Percentiles rank a stretch among this genome's conserved stretches.
These are phyloP conservation scores for Micronycteris hirsuta DNA, from an alignment of 2,113 vertebrate genomes.

Conservation along the genomic window DNA sequence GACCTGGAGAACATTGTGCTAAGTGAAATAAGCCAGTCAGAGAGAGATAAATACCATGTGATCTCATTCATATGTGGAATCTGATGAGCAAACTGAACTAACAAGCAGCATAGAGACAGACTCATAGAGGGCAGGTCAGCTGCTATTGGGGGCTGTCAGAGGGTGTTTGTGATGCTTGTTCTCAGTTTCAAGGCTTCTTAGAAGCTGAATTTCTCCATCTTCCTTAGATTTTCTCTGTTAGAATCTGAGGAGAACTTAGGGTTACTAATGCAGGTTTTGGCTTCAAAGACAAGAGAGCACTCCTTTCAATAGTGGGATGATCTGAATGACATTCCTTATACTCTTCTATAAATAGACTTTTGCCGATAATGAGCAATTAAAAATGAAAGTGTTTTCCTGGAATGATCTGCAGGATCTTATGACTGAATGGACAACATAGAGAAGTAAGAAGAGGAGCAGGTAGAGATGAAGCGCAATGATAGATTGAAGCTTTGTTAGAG, in stretches of 20 bases:
- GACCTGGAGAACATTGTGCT: too few relatives aligned
- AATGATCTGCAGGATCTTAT: not conserved
- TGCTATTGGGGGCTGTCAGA: too few relatives aligned
- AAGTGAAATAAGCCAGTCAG: too few relatives aligned
- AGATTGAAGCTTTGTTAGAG: not conserved
- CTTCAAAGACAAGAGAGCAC: not conserved
- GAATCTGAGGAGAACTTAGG: not conserved
- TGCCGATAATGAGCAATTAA: not conserved
- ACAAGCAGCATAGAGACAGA: too few relatives aligned
- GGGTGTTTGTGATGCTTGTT: not conserved
- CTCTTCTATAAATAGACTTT: not conserved
- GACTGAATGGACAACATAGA: not conserved
- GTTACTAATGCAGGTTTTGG: not conserved
- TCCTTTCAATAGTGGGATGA: not conserved
- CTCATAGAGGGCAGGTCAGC: too few relatives aligned
- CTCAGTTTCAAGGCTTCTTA: not conserved
- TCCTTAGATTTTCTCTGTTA: not conserved
- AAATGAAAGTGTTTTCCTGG: not conserved
- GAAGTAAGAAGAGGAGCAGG: not conserved
- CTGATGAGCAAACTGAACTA: too few relatives aligned
- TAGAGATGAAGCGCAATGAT: not conserved
- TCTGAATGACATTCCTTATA: not conserved
- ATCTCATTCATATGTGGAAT: too few relatives aligned
- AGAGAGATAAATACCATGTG: too few relatives aligned
- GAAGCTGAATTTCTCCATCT: not conserved